Evolutionary conservation across 2,888 invertebrate species (phyloP).

Genomic region (Acheta domesticus): DNA sequence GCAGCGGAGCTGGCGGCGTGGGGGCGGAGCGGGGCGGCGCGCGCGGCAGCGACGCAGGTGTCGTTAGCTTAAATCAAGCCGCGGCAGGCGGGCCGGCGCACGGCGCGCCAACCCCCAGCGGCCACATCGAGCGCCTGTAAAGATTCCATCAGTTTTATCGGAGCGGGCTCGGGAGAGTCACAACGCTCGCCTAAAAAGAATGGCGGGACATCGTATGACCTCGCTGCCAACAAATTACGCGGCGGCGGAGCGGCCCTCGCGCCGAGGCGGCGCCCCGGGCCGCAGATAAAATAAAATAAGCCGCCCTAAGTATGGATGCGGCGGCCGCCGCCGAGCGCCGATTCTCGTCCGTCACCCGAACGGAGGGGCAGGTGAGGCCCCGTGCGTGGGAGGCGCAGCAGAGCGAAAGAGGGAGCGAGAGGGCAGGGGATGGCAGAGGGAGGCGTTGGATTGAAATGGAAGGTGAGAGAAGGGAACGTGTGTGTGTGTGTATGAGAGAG

Average conservation of each 20-base stretch:
- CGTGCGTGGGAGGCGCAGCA: neutral
- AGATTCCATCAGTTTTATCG: conserved; percentile 27
- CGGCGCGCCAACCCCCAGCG: conserved; percentile 25
- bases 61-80: conserved; percentile 18
- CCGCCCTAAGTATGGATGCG: conserved; percentile 7
- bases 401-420: neutral
- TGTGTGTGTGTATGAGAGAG: neutral
- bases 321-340: neutral
- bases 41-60: neutral
- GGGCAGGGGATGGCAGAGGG: neutral
- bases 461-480: neutral
- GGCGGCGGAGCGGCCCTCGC: neutral
- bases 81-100: neutral
- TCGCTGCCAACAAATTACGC: conserved; percentile 20
- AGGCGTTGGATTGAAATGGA: neutral
- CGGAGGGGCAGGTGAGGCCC: neutral
- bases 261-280: neutral
- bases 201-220: conserved; percentile 30
- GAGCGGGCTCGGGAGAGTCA: neutral
- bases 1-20: no score
- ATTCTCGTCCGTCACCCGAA: neutral
- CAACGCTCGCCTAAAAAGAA: conserved; percentile 27
- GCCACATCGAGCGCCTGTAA: conserved; percentile 29
- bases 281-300: conserved; percentile 18
- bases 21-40: neutral